Base-by-base conservation (phyloP, 1,140 invertebrate species). In the Leptinotarsa texana region DNA sequence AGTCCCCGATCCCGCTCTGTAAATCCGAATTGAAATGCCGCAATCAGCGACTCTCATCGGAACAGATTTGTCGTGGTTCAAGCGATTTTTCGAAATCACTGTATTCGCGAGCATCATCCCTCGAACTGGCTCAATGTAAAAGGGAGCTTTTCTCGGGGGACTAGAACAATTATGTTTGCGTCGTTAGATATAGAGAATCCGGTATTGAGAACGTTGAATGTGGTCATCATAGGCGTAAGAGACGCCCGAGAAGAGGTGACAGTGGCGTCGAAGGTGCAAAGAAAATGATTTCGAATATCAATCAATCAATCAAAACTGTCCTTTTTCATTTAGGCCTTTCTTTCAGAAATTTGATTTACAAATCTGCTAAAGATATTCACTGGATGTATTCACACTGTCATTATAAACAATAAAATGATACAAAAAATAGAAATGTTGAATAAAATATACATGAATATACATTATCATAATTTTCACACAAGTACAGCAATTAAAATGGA, bases 161-260 rank as follows among this genome's bases (percentile, higher is more conserved):
- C 79, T 80, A 81, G 77, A 81, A 81, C 81, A 82, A 82, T 82
- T 82, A 82, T 80, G 79, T 82, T 82, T 80, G 81, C 80, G 76
- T 81, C 81, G 81, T 81, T 82, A 81, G 81, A 82, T 78, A 77
- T 78, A 78, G 77, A 81, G 80, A 82, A 80, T 81, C 80, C 80
- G 80, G 77, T 79, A 78, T 78, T 79, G 80, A 82, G 77, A 80
- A 77, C 72, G 70, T 76, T 80, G 75, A 79, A 82, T 81, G 81
- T 80, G 81, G 81, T 82, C 81, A 82, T 82, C 80, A 66, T 63
- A 78, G 68, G 78, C 27, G 69, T 70, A 51, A 42, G 24, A 18
- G 17, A 62, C 21, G n/a, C 0, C 13, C 61, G 1, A 42, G 33
- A 18, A 18, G 22, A 63, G 63, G 27, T 24, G 63, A 5, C 63